Evolutionary conservation across 1,140 invertebrate species (phyloP).

Genomic region (Camponotus pennsylvanicus): DNA sequence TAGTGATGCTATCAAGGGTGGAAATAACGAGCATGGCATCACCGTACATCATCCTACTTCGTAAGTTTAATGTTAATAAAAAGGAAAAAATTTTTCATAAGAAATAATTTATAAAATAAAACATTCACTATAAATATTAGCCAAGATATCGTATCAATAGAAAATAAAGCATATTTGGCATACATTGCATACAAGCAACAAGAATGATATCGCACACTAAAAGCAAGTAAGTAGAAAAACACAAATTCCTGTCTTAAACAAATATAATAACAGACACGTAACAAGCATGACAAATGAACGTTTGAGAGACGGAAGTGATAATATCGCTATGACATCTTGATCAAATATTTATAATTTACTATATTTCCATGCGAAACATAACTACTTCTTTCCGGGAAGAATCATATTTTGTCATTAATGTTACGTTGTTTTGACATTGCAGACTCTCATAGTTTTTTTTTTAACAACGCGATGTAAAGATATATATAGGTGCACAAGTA

Average conservation of each 20-base stretch:
- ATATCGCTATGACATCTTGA: background rate
- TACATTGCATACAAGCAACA: background rate
- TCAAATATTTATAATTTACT: constrained; percentile 27
- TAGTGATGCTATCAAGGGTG: constrained; percentile 60
- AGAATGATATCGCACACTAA: background rate
- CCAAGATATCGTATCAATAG: background rate
- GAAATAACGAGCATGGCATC: constrained; percentile 81
- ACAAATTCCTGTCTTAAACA: background rate
- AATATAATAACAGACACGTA: constrained; percentile 19
- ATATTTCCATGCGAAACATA: background rate
- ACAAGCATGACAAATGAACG: background rate
- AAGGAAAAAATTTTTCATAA: background rate
- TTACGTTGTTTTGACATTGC: background rate
- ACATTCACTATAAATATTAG: background rate
- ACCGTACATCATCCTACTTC: constrained; percentile 86
- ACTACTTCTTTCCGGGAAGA: constrained; percentile 38
- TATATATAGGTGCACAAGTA: background rate
- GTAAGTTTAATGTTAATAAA: constrained; percentile 80
- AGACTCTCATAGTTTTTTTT: background rate
- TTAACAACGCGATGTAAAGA: background rate
- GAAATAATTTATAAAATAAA: background rate
- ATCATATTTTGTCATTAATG: background rate
- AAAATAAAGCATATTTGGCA: background rate
- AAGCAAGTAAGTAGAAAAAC: constrained; percentile 1
- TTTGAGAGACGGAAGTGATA: constrained; percentile 48